Percentiles rank a stretch among this genome's conserved stretches.
These are phyloP conservation scores for Bambusicola thoracicus DNA, from an alignment of 2,113 vertebrate species.

Conservation along the genomic window DNA sequence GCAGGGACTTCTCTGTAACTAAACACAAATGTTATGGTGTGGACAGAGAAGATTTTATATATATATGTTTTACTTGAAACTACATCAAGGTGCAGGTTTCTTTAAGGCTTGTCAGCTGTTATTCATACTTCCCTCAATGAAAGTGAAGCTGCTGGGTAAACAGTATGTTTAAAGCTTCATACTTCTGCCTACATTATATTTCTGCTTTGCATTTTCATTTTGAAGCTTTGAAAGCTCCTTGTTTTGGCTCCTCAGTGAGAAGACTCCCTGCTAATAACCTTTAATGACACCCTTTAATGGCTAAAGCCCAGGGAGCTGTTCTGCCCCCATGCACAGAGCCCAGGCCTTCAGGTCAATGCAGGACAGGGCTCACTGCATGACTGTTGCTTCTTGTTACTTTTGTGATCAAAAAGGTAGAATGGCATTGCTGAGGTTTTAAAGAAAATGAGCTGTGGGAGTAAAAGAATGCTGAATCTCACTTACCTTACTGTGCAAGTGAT, in stretches of 20 bases:
- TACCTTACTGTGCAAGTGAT: background rate
- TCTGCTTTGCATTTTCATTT: background rate
- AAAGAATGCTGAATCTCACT: background rate
- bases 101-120: background rate
- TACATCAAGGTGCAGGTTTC: background rate
- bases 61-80: background rate
- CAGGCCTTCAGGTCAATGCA: background rate
- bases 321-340: too few species aligned
- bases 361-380: background rate
- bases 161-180: rapidly evolving
- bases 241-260: background rate
- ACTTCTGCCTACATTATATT: rapidly evolving
- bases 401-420: background rate
- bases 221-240: background rate
- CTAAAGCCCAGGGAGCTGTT: background rate
- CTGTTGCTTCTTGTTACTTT: background rate
- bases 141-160: too few species aligned
- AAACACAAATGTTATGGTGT: background rate
- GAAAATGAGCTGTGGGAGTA: background rate
- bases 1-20: background rate
- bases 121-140: background rate
- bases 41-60: background rate
- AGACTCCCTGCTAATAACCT: background rate
- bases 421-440: background rate
- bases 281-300: too few species aligned